Base-by-base conservation (phyloP, 2,888 invertebrate species). In the Thelaira solivaga region DNA sequence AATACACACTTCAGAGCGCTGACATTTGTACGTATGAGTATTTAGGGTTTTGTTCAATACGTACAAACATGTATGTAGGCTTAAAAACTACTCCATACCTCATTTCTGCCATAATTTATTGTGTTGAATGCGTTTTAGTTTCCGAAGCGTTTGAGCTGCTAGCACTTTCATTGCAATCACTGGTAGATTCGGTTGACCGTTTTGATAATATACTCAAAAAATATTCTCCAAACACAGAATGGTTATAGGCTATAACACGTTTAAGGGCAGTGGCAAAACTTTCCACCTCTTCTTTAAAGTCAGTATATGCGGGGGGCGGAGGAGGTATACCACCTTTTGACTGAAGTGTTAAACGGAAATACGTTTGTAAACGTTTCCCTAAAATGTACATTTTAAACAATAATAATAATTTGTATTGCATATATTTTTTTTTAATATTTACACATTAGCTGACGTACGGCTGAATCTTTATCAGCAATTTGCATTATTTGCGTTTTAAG, bases 201-300 rank as follows among this genome's bases (percentile, higher is more conserved):
- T 83, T 82, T 16, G 83, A 85, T n/a, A 89, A 83, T 22, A 89
- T 79, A 73, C 87, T 82, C 22, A 84, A 78, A 57, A 89, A 88
- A 78, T 89, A 87, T 64, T 89, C 88, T 2, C 88, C 87, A 57
- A 88, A 89, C 2, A 89, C 89, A 8, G 88, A 87, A 76, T 89
- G 89, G 80, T 89, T 89, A 75, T 89, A 89, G 49, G 84, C 83
- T 43, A 89, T 86, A 8, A 89, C 82, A 8, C 89, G 86, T 39
- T 87, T 86, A 13, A 89, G 84, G 6, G 87, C 86, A 75, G 83
- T 83, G 3, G 85, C 84, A 80, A 87, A 86, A 51, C 83, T 84
- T 74, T 87, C 85, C 45, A 89, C 74, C 67, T 89, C 88, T 26
- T 87, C 87, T 47, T 83, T 83, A 31, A 83, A 89, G 43, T 89